These are phyloP conservation scores for Babyrousa celebensis DNA, from an alignment of 2,797 vertebrate species.

Conservation along the genomic window DNA sequence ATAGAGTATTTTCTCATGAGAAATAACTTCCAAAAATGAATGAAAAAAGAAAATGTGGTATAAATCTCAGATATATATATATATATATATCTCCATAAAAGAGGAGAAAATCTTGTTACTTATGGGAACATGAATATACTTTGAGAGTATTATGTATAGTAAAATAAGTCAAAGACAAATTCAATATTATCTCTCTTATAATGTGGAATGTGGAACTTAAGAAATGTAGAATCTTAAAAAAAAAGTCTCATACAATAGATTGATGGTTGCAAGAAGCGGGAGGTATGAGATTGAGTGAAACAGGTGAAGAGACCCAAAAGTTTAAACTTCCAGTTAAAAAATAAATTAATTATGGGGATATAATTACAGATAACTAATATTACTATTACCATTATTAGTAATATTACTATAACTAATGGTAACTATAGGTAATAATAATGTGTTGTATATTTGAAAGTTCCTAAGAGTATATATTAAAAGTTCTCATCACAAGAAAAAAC, in stretches of 20 bases:
- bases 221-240: not conserved
- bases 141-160: not conserved
- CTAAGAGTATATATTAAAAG: not conserved
- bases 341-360: too few species aligned
- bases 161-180: conserved; percentile 1
- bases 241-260: not conserved
- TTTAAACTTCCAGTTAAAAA: too few species aligned
- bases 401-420: not conserved
- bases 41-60: not conserved
- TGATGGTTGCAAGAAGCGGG: not conserved
- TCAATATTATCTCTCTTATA: not conserved
- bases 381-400: too few species aligned
- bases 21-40: not conserved
- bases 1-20: not conserved
- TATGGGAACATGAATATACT: not conserved
- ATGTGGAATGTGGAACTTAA: too few species aligned
- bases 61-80: too few species aligned
- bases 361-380: not conserved
- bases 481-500: not conserved
- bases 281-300: not conserved
- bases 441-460: not conserved
- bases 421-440: not conserved
- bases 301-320: too few species aligned
- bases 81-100: too few species aligned
- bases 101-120: too few species aligned